A percentile compares a stretch with the other conserved stretches of the same genome.
phyloP scores from a whole-genome alignment of 2,113 vertebrate genomes.

The Scopus umbretta region DNA sequence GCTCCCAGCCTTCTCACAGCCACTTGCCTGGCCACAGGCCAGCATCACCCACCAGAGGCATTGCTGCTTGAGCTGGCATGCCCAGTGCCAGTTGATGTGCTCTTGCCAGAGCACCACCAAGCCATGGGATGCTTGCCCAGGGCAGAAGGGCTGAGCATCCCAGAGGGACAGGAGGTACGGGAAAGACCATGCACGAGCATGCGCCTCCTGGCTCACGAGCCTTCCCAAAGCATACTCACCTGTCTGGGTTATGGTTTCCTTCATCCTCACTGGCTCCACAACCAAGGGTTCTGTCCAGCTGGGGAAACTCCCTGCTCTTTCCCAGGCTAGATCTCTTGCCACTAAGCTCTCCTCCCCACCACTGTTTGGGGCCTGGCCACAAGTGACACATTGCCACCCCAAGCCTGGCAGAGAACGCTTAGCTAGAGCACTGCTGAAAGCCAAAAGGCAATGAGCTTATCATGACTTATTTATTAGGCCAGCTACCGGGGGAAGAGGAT shows the following conservation, averaged over 20 bases:
- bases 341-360: neutral
- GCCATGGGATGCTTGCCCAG: neutral
- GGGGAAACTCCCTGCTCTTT: neutral
- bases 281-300: neutral
- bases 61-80: neutral
- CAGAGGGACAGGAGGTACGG: neutral
- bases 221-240: neutral
- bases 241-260: neutral
- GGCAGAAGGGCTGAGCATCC: neutral
- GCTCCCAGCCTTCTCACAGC: neutral
- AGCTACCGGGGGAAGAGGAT: neutral
- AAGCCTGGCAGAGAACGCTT: neutral
- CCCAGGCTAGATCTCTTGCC: neutral
- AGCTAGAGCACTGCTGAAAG: neutral
- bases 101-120: neutral
- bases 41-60: neutral
- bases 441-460: neutral
- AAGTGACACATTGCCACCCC: neutral
- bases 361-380: neutral
- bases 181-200: neutral
- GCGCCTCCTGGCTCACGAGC: neutral
- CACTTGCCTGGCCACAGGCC: neutral
- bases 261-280: neutral
- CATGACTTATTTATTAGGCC: neutral
- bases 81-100: fast-evolving